Percentiles rank a stretch among this genome's conserved stretches.
These are phyloP conservation scores for Philaethria dido DNA, from an alignment of 2,888 invertebrate species.

Conservation along the genomic window DNA sequence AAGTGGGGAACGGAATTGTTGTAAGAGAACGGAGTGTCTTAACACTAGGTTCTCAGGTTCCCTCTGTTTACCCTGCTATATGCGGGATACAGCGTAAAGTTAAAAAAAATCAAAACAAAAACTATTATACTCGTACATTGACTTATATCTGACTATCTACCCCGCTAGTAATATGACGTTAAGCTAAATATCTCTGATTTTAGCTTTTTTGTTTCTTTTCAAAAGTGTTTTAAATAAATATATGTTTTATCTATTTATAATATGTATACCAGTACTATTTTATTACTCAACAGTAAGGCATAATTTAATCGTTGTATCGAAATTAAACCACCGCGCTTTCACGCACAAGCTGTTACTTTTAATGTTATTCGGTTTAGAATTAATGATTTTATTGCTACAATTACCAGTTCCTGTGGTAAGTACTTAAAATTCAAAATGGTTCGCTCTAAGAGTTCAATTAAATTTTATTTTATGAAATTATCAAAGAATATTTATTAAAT, in stretches of 20 bases:
- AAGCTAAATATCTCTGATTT: no score
- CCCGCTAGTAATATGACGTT: no score
- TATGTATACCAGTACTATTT: no score
- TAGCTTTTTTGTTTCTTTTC: no score
- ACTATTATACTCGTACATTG: no score
- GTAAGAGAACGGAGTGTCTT: no score
- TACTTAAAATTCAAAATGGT: conserved; percentile 34
- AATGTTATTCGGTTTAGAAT: conserved; percentile 80
- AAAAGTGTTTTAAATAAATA: neutral
- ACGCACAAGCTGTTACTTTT: conserved; percentile 81
- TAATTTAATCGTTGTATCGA: conserved; percentile 47
- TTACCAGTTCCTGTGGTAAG: conserved; percentile 42
- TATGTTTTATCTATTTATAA: neutral
- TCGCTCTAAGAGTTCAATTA: conserved; percentile 4
- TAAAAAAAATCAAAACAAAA: no score
- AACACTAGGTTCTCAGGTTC: no score
- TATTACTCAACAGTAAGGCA: conserved; percentile 30
- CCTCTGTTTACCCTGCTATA: no score
- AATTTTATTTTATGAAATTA: neutral
- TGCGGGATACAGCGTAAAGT: no score
- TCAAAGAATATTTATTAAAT: neutral
- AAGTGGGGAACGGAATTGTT: no score
- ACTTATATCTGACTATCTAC: no score
- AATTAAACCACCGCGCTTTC: conserved; percentile 48
- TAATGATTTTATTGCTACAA: conserved; percentile 80